phyloP scores from a whole-genome alignment of 2,113 vertebrate species.

The Pteruthius melanotis region DNA sequence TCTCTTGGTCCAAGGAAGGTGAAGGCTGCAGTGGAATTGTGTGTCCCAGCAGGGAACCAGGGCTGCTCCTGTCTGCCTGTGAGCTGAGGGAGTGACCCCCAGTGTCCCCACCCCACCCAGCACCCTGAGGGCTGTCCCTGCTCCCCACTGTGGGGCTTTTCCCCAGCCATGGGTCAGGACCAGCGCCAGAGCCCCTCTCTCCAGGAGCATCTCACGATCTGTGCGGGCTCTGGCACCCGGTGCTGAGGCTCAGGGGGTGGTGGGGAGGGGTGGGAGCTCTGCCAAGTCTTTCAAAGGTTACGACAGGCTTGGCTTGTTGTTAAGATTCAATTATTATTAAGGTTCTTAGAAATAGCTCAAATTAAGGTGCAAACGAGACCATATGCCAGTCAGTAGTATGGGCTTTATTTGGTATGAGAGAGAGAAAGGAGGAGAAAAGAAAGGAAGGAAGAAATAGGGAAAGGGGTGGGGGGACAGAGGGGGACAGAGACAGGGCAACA shows the following conservation, averaged over 20 bases:
- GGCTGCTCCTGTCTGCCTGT: not conserved
- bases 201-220: not conserved
- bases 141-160: not conserved
- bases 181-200: fast-evolving
- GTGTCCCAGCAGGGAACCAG: not conserved
- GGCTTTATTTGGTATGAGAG: too few relatives aligned
- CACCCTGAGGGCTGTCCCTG: not conserved
- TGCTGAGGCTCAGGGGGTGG: not conserved
- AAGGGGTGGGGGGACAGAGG: too few relatives aligned
- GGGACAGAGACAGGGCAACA: too few relatives aligned
- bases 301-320: not conserved
- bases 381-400: too few relatives aligned
- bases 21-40: not conserved
- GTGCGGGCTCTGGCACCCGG: fast-evolving
- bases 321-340: too few relatives aligned
- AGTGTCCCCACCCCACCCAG: not conserved
- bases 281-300: not conserved
- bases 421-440: too few relatives aligned
- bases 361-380: too few relatives aligned
- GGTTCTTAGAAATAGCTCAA: too few relatives aligned
- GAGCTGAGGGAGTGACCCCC: not conserved
- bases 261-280: not conserved
- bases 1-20: not conserved
- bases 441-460: too few relatives aligned
- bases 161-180: not conserved